Evolutionary conservation across 2,113 vertebrate species (phyloP).

Genomic region (Trematomus loennbergii): DNA sequence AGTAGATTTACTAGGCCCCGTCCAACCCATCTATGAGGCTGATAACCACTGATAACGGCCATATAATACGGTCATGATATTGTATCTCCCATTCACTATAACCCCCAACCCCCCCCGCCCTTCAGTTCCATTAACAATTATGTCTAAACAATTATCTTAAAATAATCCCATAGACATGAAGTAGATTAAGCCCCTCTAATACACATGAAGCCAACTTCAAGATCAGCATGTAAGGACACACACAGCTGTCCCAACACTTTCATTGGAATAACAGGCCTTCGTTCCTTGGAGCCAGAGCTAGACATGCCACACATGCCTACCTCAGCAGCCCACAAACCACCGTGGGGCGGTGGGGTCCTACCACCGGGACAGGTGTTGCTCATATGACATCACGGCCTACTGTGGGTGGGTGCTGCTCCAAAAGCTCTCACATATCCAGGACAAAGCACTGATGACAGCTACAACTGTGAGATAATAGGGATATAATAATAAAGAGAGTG

Average conservation of each 20-base stretch:
- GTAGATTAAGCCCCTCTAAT: conserved; percentile 15
- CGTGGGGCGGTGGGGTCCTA: conserved; percentile 41
- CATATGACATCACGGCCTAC: conserved; percentile 41
- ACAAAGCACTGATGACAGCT: conserved; percentile 48
- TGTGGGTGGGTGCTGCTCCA: conserved; percentile 2
- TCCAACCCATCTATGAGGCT: too few relatives aligned
- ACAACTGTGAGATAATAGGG: conserved; percentile 48
- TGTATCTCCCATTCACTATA: not conserved
- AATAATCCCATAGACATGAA: not conserved
- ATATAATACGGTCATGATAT: too few relatives aligned
- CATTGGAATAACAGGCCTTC: conserved; percentile 60
- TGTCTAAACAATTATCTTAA: not conserved
- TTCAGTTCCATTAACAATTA: conserved; percentile 3
- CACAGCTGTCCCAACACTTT: conserved; percentile 81
- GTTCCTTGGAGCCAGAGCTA: conserved; percentile 52
- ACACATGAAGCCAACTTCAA: conserved; percentile 6
- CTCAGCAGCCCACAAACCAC: conserved; percentile 71
- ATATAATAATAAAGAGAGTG: conserved; percentile 33
- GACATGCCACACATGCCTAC: conserved; percentile 74
- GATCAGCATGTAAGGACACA: conserved; percentile 19
- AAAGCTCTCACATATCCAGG: conserved; percentile 15
- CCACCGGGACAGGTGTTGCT: conserved; percentile 73
- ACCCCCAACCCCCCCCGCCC: not conserved
- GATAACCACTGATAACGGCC: too few relatives aligned
- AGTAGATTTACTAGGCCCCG: too few relatives aligned